Percentiles rank a stretch among this genome's conserved stretches.
These are phyloP conservation scores for Lagenorhynchus albirostris DNA, from an alignment of 2,113 vertebrate species.

Conservation along the genomic window DNA sequence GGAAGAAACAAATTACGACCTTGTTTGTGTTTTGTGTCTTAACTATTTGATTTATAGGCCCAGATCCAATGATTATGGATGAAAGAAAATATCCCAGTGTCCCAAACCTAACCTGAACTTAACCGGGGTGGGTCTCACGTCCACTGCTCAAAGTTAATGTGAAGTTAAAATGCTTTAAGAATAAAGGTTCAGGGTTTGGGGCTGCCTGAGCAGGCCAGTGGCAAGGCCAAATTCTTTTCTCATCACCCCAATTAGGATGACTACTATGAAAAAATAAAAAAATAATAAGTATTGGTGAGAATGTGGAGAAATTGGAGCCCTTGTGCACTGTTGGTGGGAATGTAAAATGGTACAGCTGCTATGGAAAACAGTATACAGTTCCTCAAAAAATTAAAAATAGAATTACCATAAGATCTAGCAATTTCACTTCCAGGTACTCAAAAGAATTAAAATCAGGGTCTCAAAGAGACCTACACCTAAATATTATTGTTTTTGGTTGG, in stretches of 20 bases:
- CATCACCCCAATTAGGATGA: conserved; percentile 3
- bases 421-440: neutral
- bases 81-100: conserved; percentile 82
- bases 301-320: neutral
- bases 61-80: conserved; percentile 78
- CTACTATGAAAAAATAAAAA: neutral
- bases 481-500: neutral
- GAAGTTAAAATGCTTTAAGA: conserved; percentile 50
- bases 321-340: neutral
- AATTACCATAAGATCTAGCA: neutral
- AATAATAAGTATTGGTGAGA: neutral
- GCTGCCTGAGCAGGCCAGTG: neutral
- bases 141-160: conserved; percentile 41
- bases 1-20: conserved; percentile 79
- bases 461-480: neutral
- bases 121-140: conserved; percentile 50
- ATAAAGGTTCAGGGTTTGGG: conserved; percentile 18
- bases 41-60: conserved; percentile 74
- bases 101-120: conserved; percentile 65
- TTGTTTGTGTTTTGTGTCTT: conserved; percentile 72
- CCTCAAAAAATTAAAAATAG: neutral
- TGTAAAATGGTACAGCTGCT: neutral
- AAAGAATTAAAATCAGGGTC: neutral
- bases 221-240: conserved; percentile 56
- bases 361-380: neutral